A percentile compares a stretch with the other conserved stretches of the same genome.
Evolutionary conservation across 2,113 vertebrate species (phyloP).

Genomic region (Mesoclemmys tuberculata): DNA sequence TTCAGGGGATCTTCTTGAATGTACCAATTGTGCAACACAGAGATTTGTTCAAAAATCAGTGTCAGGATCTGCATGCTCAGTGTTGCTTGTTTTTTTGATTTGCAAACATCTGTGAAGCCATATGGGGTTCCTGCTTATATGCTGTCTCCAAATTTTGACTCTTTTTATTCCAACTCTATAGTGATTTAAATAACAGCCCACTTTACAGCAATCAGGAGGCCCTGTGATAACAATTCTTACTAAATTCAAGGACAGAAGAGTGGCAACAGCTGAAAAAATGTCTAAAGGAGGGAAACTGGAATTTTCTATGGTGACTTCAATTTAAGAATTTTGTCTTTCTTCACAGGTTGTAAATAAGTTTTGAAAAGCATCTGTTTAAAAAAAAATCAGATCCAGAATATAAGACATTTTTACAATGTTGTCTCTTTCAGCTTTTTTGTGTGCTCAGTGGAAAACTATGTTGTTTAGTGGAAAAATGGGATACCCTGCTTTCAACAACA

Average conservation of each 20-base stretch:
- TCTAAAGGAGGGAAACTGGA: constrained; percentile 36
- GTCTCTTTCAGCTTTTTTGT: not conserved
- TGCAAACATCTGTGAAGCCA: constrained; percentile 34
- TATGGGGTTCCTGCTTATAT: constrained; percentile 7
- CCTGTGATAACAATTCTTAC: constrained; percentile 64
- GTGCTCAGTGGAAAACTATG: not conserved
- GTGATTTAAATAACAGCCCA: constrained; percentile 62
- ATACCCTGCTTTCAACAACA: not conserved
- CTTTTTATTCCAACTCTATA: constrained; percentile 40
- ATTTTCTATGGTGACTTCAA: constrained; percentile 30
- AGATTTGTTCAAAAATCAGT: not conserved
- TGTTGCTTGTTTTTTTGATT: constrained; percentile 16
- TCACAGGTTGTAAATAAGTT: constrained; percentile 2
- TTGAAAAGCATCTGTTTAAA: not conserved
- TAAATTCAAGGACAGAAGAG: constrained; percentile 67
- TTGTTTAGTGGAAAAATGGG: not conserved
- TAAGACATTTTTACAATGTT: not conserved
- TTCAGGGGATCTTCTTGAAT: not conserved
- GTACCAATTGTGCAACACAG: not conserved
- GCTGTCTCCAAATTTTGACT: constrained; percentile 34
- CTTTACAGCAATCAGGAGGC: constrained; percentile 62
- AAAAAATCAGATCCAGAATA: not conserved
- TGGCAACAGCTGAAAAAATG: constrained; percentile 67
- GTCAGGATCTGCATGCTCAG: not conserved
- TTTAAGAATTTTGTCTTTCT: constrained; percentile 12